Conservation (phyloP, 2,888 invertebrate species). For the Hyalella azteca region DNA sequence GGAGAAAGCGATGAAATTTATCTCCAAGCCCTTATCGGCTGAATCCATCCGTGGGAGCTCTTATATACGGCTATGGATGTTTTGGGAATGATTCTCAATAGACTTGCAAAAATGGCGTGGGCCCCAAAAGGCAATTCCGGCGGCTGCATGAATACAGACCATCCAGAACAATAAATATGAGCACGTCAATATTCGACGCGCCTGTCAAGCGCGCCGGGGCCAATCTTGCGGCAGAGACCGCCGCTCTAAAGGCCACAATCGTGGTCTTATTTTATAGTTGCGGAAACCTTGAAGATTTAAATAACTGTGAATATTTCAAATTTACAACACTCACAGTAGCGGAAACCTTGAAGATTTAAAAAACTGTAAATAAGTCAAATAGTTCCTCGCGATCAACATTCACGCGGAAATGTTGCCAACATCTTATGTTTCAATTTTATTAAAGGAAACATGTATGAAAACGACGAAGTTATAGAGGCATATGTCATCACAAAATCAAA, state of each 20-base stretch:
- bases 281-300: too few relatives aligned
- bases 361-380: too few relatives aligned
- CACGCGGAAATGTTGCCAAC: too few relatives aligned
- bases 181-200: conserved; percentile 16
- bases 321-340: too few relatives aligned
- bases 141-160: conserved; percentile 30
- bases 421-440: too few relatives aligned
- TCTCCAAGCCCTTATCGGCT: conserved; percentile 12
- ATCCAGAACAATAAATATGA: conserved; percentile 29
- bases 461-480: too few relatives aligned
- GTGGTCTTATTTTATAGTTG: conserved; percentile 13
- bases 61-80: conserved; percentile 33
- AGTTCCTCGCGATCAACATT: too few relatives aligned
- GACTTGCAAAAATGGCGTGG: conserved; percentile 33
- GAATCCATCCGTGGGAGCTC: conserved; percentile 30
- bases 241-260: background rate
- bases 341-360: too few relatives aligned
- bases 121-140: conserved; percentile 34
- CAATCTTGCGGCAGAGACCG: conserved; percentile 16
- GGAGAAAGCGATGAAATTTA: conserved; percentile 27
- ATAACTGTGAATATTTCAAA: too few relatives aligned
- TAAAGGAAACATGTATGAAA: too few relatives aligned
- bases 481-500: too few relatives aligned
- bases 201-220: background rate
- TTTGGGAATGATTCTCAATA: conserved; percentile 37